phyloP scores from a whole-genome alignment of 2,888 invertebrate species.

The Microctonus brassicae region DNA sequence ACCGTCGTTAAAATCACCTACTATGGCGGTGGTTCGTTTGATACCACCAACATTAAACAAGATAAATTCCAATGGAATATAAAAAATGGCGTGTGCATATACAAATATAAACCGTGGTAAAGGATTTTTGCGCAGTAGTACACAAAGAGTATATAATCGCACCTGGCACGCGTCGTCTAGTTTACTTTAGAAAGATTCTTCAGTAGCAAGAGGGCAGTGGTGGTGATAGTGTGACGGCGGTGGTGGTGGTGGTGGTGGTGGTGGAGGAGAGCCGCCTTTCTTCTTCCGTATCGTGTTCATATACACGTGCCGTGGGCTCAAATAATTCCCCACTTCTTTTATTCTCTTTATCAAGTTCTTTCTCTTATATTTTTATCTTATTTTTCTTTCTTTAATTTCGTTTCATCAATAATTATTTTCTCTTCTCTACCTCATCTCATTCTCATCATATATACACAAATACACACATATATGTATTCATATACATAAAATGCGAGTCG shows the following conservation, averaged over 20 bases:
- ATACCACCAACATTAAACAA: neutral
- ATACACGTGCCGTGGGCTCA: slow-evolving; percentile 28
- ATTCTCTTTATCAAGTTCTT: neutral
- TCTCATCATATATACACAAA: no score
- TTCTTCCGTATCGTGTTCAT: slow-evolving; percentile 21
- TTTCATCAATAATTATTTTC: neutral
- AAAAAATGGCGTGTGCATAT: no score
- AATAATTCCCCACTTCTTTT: slow-evolving; percentile 32
- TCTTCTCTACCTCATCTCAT: neutral
- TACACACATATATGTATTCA: no score
- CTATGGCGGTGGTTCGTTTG: neutral
- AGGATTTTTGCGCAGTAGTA: no score
- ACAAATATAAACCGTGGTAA: no score
- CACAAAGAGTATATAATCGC: slow-evolving; percentile 56
- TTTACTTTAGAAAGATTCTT: slow-evolving; percentile 35
- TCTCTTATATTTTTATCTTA: neutral
- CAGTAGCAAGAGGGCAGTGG: neutral
- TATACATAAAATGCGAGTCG: neutral
- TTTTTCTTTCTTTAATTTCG: neutral
- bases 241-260: neutral
- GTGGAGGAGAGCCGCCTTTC: slow-evolving; percentile 7
- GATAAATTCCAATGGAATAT: slow-evolving; percentile 8
- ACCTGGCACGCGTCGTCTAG: slow-evolving; percentile 67
- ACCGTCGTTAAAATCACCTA: neutral
- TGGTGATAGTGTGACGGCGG: neutral